Evolutionary conservation across 2,888 invertebrate genomes (phyloP).

Genomic region (Erynnis tages): DNA sequence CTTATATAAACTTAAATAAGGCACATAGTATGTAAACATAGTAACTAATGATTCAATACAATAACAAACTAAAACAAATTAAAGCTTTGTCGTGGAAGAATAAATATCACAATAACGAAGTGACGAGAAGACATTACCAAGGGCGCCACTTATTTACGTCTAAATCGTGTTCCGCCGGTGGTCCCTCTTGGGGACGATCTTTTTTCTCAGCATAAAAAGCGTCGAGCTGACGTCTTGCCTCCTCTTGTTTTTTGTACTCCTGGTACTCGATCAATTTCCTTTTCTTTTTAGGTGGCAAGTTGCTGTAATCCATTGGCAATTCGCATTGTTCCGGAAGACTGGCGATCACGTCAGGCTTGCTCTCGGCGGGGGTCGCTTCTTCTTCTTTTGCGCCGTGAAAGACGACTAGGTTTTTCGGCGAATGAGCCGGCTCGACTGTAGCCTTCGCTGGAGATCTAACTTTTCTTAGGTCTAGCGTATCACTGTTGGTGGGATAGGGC

Average conservation of each 20-base stretch:
- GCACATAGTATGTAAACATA: constrained; percentile 41
- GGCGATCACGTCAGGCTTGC: constrained; percentile 54
- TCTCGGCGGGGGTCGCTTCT: constrained; percentile 52
- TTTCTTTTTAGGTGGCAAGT: constrained; percentile 78
- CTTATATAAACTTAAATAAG: constrained; percentile 40
- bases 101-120: constrained; percentile 65
- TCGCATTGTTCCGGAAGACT: constrained; percentile 73
- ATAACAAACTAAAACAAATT: constrained; percentile 70
- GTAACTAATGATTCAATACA: constrained; percentile 34
- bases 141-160: constrained; percentile 72
- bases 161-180: constrained; percentile 55
- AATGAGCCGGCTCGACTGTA: constrained; percentile 40
- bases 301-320: constrained; percentile 76
- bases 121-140: constrained; percentile 49
- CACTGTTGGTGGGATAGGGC: constrained; percentile 48
- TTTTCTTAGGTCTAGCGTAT: constrained; percentile 71
- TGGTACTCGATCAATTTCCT: constrained; percentile 78
- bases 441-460: constrained; percentile 66
- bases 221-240: constrained; percentile 66
- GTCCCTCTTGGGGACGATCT: constrained; percentile 49
- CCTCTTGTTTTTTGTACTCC: constrained; percentile 77
- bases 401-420: constrained; percentile 49
- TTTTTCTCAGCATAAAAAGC: constrained; percentile 68
- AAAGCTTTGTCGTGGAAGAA: constrained; percentile 78
- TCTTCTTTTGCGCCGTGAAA: constrained; percentile 42